A percentile compares a stretch with the other conserved stretches of the same genome.
Evolutionary conservation across 2,888 invertebrate genomes (phyloP).

Genomic region (Apocheima hispidaria): DNA sequence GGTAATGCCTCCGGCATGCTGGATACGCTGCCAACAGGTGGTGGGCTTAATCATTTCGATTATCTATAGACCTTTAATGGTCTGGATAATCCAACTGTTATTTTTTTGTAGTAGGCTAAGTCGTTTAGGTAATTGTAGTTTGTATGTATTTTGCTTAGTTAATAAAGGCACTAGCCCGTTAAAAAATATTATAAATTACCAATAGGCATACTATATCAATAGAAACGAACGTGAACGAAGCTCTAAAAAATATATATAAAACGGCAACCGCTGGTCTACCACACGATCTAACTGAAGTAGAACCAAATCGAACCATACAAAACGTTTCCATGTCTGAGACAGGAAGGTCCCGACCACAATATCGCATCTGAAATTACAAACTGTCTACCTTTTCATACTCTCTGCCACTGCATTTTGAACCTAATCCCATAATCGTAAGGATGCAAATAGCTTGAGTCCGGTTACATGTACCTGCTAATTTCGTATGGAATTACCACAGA

Average conservation of each 20-base stretch:
- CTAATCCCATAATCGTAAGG: not conserved
- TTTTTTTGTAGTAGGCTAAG: too few relatives aligned
- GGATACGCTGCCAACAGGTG: too few relatives aligned
- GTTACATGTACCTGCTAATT: slow-evolving; percentile 16
- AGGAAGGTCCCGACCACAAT: slow-evolving; percentile 24
- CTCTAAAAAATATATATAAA: too few relatives aligned
- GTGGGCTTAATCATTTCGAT: too few relatives aligned
- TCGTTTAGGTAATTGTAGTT: too few relatives aligned
- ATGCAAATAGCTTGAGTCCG: slow-evolving; percentile 1
- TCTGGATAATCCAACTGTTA: too few relatives aligned
- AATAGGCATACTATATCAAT: not conserved
- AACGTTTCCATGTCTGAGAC: slow-evolving; percentile 7
- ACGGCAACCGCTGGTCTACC: not conserved
- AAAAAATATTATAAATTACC: not conserved
- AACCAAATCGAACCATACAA: slow-evolving; percentile 8
- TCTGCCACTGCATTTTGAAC: slow-evolving; percentile 1
- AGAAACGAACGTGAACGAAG: too few relatives aligned
- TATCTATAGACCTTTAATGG: too few relatives aligned
- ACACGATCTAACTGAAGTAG: not conserved
- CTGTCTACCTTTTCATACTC: slow-evolving; percentile 8
- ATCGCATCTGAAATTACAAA: slow-evolving; percentile 27
- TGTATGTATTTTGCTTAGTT: too few relatives aligned
- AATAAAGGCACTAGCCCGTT: too few relatives aligned
- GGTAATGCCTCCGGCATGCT: too few relatives aligned
- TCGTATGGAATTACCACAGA: slow-evolving; percentile 12